Evolutionary conservation across 2,113 vertebrate genomes (phyloP).

Genomic region (Dryoscopus gambensis): DNA sequence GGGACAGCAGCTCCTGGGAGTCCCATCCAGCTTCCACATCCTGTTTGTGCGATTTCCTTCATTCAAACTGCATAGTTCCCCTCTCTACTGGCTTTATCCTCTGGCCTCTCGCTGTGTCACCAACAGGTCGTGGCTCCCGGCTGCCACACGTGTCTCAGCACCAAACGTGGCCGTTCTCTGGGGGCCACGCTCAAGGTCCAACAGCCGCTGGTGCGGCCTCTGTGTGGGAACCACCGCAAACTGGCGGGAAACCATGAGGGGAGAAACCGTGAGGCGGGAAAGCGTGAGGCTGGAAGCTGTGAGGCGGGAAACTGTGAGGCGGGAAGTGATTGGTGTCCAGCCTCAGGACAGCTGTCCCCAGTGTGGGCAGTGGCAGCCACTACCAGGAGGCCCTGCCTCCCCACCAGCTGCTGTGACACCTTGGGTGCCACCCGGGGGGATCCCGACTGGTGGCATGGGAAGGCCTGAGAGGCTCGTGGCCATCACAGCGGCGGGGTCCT

Average conservation of each 20-base stretch:
- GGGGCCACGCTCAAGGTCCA: not conserved
- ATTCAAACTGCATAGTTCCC: not conserved
- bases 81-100: not conserved
- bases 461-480: fast-evolving
- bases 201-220: fast-evolving
- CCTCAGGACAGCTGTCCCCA: no score
- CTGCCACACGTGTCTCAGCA: fast-evolving
- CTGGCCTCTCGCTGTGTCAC: not conserved
- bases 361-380: not conserved
- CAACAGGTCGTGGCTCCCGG: not conserved
- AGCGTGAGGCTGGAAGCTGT: fast-evolving
- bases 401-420: not conserved
- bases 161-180: fast-evolving
- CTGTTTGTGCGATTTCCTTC: not conserved
- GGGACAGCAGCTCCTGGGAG: not conserved
- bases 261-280: fast-evolving
- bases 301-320: fast-evolving
- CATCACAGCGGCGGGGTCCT: not conserved
- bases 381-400: no score
- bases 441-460: fast-evolving
- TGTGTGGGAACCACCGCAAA: not conserved
- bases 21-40: not conserved
- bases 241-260: fast-evolving
- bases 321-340: fast-evolving
- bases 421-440: not conserved